Evolutionary conservation across 1,140 invertebrate species (phyloP), one percentile per base, ranked within the genome.

Genomic region (Heliconius hermathena): DNA sequence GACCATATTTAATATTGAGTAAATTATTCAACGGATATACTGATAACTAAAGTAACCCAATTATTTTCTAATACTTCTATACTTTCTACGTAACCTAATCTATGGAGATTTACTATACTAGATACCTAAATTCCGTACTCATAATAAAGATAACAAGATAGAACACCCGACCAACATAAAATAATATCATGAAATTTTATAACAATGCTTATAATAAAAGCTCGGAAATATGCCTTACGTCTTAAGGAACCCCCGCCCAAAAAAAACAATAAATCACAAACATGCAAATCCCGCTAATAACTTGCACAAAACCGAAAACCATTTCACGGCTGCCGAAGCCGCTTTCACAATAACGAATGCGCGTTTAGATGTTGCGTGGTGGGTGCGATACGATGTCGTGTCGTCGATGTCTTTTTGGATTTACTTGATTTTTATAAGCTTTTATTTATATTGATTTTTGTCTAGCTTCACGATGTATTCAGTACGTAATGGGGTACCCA

Each of bases 281-380:
- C 91, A 94, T 94, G 92, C 91, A 94, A 93, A 94, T 94, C 92
- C 90, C 80, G 88, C 91, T 94, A 94, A 94, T 94, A 94, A 94
- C 90, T 90, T 94, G 92, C 91, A 94, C 91, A 94, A 94, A 94
- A 94, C 92, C 92, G 91, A 94, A 94, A 93, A 87, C 92, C 89
- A 93, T 93, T 94, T 94, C 91, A 92, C 91, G 90, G 89, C 80
- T 88, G 84, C 88, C 91, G 88, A 90, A 91, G 89, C 85, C 82
- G 85, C 78, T 81, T 78, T 82, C 80, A 72, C 83, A 73, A 75
- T 80, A 82, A 87, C 18, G 77, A 76, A 71, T 70, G 71, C 41
- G 57, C 72, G 9, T 85, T 83, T 82, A 81, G 13, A 8, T 33
- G 60, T 5, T 8, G 71, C 79, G 84, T 73, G n/a, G 81, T 60